A percentile compares a stretch with the other conserved stretches of the same genome.
phyloP scores from a whole-genome alignment of 2,797 vertebrate genomes.

The Peromyscus aztecus region DNA sequence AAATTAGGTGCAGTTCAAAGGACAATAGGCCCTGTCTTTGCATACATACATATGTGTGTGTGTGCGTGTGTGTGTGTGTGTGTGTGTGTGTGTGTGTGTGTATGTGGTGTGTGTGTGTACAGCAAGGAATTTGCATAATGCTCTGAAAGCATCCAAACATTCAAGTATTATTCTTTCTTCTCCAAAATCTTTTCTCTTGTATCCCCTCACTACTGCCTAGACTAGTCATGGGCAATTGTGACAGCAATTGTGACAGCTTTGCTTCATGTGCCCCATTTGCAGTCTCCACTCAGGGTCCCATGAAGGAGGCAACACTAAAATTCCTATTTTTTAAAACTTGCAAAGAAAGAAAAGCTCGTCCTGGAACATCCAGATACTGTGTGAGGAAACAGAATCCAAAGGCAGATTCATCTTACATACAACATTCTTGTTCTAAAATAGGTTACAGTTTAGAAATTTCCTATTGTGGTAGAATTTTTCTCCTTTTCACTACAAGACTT shows the following conservation, averaged over 20 bases:
- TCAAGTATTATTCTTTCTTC: neutral
- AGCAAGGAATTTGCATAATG: neutral
- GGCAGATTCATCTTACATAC: neutral
- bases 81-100: no score
- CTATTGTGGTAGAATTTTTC: neutral
- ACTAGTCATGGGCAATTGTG: neutral
- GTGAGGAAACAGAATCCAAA: neutral
- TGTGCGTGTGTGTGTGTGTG: no score
- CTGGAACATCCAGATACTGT: neutral
- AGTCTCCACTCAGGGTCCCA: neutral
- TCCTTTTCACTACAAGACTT: neutral
- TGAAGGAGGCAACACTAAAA: neutral
- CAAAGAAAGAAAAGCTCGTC: conserved; percentile 2
- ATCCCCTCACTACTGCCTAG: neutral
- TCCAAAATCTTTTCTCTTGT: neutral
- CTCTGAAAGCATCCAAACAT: neutral
- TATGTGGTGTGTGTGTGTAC: no score
- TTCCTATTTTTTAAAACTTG: neutral
- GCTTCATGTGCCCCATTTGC: neutral
- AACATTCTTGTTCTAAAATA: neutral
- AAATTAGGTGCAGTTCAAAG: neutral
- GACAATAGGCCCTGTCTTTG: neutral
- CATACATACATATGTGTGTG: neutral
- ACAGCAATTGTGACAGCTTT: neutral
- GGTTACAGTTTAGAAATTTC: conserved; percentile 27